Conservation (phyloP, 2,113 vertebrate genomes). For the Eulemur rufifrons region DNA sequence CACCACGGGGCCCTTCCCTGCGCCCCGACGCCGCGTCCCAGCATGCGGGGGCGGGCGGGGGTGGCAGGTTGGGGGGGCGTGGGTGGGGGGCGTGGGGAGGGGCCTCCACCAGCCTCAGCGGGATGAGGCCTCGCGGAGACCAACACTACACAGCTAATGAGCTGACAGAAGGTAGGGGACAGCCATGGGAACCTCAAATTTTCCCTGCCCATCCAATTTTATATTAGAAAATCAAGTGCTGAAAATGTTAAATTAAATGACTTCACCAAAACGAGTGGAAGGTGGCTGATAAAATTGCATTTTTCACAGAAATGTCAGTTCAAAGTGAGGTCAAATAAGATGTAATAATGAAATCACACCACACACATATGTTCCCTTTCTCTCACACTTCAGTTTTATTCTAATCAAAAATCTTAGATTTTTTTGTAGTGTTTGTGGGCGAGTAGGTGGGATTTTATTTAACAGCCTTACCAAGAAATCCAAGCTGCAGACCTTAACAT, state of each 20-base stretch:
- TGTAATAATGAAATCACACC: not conserved
- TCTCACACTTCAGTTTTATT: not conserved
- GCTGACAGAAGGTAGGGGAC: no score
- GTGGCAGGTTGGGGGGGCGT: no score
- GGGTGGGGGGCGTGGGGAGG: no score
- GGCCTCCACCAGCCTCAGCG: rapidly evolving
- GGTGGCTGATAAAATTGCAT: not conserved
- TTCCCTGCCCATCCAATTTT: not conserved
- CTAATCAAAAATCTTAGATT: not conserved
- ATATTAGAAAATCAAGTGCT: not conserved
- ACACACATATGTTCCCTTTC: not conserved
- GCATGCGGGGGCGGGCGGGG: no score
- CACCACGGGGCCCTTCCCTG: rapidly evolving
- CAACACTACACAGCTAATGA: rapidly evolving
- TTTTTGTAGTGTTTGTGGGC: not conserved
- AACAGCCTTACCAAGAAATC: not conserved
- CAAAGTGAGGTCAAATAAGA: not conserved
- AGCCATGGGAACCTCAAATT: rapidly evolving
- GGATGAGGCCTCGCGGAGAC: no score
- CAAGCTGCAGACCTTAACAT: not conserved
- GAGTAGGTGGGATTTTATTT: not conserved
- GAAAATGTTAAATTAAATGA: not conserved
- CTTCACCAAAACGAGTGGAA: not conserved
- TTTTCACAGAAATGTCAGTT: not conserved
- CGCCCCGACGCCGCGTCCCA: no score